Conservation (phyloP, 2,797 vertebrate species). For the Eurystomus glaucurus region DNA sequence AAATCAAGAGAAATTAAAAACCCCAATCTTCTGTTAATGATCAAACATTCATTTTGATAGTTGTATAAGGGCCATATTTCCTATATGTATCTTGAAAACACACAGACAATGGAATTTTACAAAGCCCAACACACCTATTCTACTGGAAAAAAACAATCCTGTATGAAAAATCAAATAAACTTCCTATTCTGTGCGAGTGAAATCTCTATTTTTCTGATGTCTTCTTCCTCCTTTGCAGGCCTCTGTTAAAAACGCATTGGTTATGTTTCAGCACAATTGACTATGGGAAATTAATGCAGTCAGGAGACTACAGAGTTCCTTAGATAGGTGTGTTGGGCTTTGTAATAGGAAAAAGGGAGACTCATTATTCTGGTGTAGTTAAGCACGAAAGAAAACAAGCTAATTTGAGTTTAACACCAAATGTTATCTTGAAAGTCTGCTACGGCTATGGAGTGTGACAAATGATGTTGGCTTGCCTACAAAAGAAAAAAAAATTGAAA, state of each 20-base stretch:
- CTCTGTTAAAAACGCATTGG: background rate
- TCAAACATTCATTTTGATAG: background rate
- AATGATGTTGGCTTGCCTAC: background rate
- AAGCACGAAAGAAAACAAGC: background rate
- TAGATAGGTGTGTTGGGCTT: no score
- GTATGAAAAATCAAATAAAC: background rate
- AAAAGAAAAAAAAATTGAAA: constrained; percentile 3
- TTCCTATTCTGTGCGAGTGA: background rate
- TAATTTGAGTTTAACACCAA: constrained; percentile 9
- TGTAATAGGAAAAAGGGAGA: background rate
- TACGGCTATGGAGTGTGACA: background rate
- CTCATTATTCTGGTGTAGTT: background rate
- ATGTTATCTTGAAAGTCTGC: constrained; percentile 33
- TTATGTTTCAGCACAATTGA: constrained; percentile 13
- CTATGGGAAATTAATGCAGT: background rate
- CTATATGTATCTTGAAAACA: background rate
- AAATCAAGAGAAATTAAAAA: background rate
- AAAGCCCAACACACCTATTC: background rate
- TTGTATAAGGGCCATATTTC: background rate
- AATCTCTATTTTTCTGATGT: background rate
- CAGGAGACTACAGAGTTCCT: background rate
- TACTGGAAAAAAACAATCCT: background rate
- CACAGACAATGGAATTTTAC: background rate
- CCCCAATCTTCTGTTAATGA: background rate
- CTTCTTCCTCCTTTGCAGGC: background rate